Conservation (phyloP, 2,797 vertebrate genomes). For the Labroides dimidiatus region DNA sequence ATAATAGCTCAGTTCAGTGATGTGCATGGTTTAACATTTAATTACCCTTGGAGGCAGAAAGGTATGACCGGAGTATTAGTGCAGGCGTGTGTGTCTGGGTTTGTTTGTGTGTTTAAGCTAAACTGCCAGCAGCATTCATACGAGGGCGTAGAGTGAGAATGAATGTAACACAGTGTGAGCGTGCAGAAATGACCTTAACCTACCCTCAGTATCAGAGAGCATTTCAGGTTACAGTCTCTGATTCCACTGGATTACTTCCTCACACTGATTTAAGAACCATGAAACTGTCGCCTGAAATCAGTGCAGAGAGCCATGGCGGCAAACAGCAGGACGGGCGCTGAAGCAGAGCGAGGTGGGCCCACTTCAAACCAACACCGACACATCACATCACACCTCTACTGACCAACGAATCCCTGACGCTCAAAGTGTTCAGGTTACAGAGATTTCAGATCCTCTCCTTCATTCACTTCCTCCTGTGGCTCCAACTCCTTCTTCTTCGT, state of each 20-base stretch:
- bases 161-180: conserved; percentile 12
- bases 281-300: conserved; percentile 49
- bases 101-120: too few relatives aligned
- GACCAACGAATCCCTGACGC: conserved; percentile 18
- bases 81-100: conserved; percentile 1
- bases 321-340: conserved; percentile 22
- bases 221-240: conserved; percentile 13
- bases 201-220: background rate
- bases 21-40: conserved; percentile 58
- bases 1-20: conserved; percentile 45
- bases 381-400: too few relatives aligned
- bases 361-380: conserved; percentile 15
- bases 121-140: background rate
- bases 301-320: conserved; percentile 11
- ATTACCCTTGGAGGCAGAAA: conserved; percentile 54
- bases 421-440: conserved; percentile 7
- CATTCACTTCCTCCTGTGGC: too few relatives aligned
- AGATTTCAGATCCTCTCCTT: background rate
- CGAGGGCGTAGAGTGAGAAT: background rate
- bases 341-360: conserved; percentile 24
- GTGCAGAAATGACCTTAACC: conserved; percentile 14
- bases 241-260: conserved; percentile 13
- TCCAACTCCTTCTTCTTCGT: too few relatives aligned
- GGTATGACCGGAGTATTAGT: conserved; percentile 11
- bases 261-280: conserved; percentile 29